Conservation (phyloP, 2,888 invertebrate genomes). For the Pocota personata region DNA sequence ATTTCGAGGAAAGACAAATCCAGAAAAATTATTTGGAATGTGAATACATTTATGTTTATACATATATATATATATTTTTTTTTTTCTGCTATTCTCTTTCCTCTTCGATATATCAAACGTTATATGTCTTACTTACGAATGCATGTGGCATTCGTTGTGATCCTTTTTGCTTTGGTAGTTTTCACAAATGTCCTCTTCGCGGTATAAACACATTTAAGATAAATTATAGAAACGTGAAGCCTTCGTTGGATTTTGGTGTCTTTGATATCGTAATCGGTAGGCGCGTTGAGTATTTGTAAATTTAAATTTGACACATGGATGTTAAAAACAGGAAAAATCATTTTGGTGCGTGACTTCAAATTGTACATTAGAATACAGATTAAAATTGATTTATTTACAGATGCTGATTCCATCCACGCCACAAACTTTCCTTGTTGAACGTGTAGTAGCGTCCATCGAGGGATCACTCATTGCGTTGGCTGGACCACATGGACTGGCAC, state of each 20-base stretch:
- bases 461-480: slow-evolving; percentile 86
- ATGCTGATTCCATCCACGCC: slow-evolving; percentile 86
- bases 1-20: slow-evolving; percentile 69
- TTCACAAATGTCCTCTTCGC: slow-evolving; percentile 31
- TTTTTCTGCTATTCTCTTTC: neutral
- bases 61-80: slow-evolving; percentile 18
- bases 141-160: slow-evolving; percentile 47
- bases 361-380: neutral
- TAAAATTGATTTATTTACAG: slow-evolving; percentile 82
- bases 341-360: neutral
- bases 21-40: slow-evolving; percentile 75
- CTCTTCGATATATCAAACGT: slow-evolving; percentile 50
- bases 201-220: slow-evolving; percentile 44
- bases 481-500: slow-evolving; percentile 86
- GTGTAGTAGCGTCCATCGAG: slow-evolving; percentile 85
- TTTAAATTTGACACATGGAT: slow-evolving; percentile 4
- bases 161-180: slow-evolving; percentile 35
- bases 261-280: slow-evolving; percentile 26
- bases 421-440: slow-evolving; percentile 87
- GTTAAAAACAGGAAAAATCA: neutral
- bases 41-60: slow-evolving; percentile 65
- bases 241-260: neutral
- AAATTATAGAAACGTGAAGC: slow-evolving; percentile 55
- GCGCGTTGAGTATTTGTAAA: slow-evolving; percentile 24
- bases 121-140: slow-evolving; percentile 54